Evolutionary conservation across 2,113 vertebrate genomes (phyloP).

Genomic region (Monarcha castaneiventris): DNA sequence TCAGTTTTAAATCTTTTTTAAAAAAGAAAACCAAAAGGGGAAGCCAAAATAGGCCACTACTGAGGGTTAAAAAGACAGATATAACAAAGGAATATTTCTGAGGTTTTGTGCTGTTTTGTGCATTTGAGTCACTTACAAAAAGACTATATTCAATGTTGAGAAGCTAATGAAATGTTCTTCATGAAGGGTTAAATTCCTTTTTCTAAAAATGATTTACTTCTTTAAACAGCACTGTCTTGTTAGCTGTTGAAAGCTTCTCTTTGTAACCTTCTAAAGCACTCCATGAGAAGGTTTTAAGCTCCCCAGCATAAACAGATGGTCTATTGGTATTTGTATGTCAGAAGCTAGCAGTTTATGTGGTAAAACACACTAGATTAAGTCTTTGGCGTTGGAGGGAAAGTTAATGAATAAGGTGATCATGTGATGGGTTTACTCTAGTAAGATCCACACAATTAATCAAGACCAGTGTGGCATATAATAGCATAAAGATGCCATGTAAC

Average conservation of each 20-base stretch:
- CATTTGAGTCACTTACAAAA: background rate
- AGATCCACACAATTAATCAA: background rate
- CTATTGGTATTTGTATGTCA: background rate
- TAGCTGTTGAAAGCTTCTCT: background rate
- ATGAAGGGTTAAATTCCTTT: background rate
- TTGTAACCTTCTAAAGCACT: background rate
- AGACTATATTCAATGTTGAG: background rate
- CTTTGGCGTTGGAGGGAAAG: background rate
- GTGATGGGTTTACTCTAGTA: background rate
- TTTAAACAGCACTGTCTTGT: background rate
- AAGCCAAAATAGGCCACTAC: constrained; percentile 10
- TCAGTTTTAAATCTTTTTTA: background rate
- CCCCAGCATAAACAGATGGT: background rate
- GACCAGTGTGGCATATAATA: background rate
- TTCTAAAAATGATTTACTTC: background rate
- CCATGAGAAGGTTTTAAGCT: background rate
- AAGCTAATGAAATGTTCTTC: background rate
- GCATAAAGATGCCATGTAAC: background rate
- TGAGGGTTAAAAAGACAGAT: background rate
- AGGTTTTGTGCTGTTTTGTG: background rate
- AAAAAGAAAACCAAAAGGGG: background rate
- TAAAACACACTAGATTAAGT: background rate
- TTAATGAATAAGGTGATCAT: background rate
- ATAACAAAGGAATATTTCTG: constrained; percentile 4
- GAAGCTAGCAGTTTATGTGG: background rate